Evolutionary conservation across 2,113 vertebrate genomes (phyloP).

Genomic region (Sylvia atricapilla): DNA sequence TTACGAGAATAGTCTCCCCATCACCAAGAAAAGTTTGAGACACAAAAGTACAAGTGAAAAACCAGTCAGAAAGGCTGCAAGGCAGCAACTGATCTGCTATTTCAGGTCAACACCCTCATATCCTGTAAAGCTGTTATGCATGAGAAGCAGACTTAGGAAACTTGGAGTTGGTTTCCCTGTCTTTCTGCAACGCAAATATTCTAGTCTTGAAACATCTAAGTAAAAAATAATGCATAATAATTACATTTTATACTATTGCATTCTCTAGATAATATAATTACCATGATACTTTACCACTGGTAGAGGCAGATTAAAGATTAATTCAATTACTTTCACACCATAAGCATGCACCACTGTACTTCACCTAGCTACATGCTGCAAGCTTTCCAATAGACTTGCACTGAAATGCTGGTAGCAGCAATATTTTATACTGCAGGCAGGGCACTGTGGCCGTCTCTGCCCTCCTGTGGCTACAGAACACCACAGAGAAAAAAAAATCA

Average conservation of each 20-base stretch:
- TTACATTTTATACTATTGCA: neutral
- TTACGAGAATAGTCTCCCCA: neutral
- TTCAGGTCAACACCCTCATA: neutral
- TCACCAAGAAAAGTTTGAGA: neutral
- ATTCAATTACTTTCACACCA: neutral
- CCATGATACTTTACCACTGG: neutral
- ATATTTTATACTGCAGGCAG: fast-evolving
- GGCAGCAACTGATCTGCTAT: neutral
- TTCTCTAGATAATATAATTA: neutral
- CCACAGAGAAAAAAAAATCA: neutral
- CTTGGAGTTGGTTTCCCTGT: neutral
- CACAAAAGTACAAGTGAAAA: neutral
- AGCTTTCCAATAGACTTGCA: neutral
- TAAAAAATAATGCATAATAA: neutral
- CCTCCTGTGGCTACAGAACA: neutral
- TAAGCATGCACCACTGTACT: neutral
- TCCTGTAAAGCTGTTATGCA: neutral
- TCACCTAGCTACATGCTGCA: neutral
- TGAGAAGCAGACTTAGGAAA: neutral
- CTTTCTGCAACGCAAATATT: neutral
- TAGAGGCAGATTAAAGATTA: neutral
- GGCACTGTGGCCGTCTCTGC: neutral
- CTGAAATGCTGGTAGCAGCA: neutral
- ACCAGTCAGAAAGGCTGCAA: neutral
- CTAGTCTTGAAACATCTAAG: neutral